These are phyloP conservation scores for Tetrax tetrax DNA, from an alignment of 2,113 vertebrate genomes.

Conservation along the genomic window DNA sequence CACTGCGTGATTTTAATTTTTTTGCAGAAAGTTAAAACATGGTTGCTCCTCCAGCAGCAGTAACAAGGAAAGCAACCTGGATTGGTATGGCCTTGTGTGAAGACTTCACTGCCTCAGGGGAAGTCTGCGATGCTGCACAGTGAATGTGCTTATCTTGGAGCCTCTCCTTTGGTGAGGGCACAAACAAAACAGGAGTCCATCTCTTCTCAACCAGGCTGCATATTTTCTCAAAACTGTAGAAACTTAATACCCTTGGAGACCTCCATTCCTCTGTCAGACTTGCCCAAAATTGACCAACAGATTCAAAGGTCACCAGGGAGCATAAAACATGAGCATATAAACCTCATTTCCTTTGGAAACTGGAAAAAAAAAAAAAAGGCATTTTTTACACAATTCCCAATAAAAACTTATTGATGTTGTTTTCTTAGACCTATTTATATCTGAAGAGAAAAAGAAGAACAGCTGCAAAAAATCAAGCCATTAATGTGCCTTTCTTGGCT, in stretches of 20 bases:
- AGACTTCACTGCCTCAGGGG: background rate
- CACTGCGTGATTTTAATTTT: background rate
- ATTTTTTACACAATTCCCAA: slow-evolving; percentile 43
- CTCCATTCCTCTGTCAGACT: background rate
- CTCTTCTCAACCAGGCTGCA: slow-evolving; percentile 3
- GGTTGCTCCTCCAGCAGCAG: background rate
- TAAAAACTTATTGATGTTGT: slow-evolving; percentile 47
- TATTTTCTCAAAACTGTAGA: background rate
- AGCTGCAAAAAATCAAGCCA: slow-evolving; percentile 51
- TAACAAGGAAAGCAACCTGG: background rate
- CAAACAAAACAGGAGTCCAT: background rate
- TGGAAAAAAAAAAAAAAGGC: background rate
- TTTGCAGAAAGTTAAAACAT: background rate
- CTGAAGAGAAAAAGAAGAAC: slow-evolving; percentile 23
- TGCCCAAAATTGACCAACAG: slow-evolving; percentile 18
- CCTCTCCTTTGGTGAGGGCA: background rate
- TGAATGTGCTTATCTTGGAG: background rate
- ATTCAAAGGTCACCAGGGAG: slow-evolving; percentile 32
- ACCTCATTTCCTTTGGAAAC: slow-evolving; percentile 52
- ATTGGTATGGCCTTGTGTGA: background rate
- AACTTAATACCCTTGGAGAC: background rate
- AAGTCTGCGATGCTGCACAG: background rate
- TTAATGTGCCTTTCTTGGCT: slow-evolving; percentile 30
- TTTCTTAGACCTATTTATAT: slow-evolving; percentile 49
- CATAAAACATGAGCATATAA: slow-evolving; percentile 24